phyloP scores from a whole-genome alignment of 2,797 vertebrate genomes.

The Malurus leucopterus region DNA sequence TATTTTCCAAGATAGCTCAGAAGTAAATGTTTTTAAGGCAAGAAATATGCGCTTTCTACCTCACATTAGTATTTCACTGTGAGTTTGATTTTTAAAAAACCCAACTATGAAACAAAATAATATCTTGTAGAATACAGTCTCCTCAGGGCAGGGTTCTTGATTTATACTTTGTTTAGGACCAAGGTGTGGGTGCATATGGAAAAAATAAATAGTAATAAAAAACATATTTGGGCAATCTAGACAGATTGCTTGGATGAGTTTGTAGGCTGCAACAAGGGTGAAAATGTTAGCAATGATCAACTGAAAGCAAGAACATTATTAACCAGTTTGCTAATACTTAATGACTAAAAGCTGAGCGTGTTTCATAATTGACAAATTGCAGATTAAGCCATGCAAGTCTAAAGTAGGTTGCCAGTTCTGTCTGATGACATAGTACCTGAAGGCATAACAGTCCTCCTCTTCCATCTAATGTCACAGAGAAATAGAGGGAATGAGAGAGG shows the following conservation, averaged over 20 bases:
- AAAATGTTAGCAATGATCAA: neutral
- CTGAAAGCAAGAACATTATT: neutral
- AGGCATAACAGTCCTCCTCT: neutral
- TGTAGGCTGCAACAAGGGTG: neutral
- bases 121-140: neutral
- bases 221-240: neutral
- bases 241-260: neutral
- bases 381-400: neutral
- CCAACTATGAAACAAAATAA: neutral
- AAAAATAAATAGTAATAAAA: constrained; percentile 33
- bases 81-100: neutral
- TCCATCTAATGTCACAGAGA: neutral
- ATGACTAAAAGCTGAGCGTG: neutral
- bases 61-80: neutral
- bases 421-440: neutral
- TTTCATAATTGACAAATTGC: neutral
- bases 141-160: neutral
- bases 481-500: neutral
- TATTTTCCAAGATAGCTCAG: neutral
- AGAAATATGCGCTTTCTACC: neutral
- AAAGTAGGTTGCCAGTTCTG: neutral
- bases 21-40: constrained; percentile 10
- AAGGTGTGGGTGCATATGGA: neutral
- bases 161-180: neutral
- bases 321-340: neutral